Conservation (phyloP, 2,797 vertebrate genomes). For the Falco peregrinus region DNA sequence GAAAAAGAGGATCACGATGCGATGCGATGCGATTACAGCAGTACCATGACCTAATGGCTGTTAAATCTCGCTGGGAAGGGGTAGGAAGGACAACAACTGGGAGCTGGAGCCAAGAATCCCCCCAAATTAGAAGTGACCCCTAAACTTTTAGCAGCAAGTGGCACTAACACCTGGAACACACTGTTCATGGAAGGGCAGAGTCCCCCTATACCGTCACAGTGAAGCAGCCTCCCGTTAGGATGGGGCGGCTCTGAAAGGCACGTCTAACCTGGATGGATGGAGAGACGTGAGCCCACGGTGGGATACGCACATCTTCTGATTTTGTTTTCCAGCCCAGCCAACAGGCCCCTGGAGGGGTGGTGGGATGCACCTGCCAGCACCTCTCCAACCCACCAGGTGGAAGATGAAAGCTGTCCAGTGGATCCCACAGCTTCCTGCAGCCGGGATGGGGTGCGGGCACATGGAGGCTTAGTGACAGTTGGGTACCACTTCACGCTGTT, state of each 20-base stretch:
- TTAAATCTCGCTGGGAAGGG: not conserved
- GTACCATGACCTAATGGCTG: too few relatives aligned
- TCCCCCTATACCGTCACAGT: not conserved
- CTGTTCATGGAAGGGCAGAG: not conserved
- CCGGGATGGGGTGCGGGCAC: not conserved
- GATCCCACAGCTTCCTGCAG: not conserved
- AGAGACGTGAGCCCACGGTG: not conserved
- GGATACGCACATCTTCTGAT: too few relatives aligned
- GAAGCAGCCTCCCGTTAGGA: not conserved
- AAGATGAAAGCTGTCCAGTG: not conserved
- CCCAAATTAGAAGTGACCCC: not conserved
- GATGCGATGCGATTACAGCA: fast-evolving
- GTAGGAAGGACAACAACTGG: not conserved
- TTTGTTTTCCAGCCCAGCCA: not conserved
- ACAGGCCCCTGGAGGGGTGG: too few relatives aligned
- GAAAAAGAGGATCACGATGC: not conserved
- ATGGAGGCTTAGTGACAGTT: not conserved
- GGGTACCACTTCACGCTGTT: not conserved
- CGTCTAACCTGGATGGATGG: fast-evolving
- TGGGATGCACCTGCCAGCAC: fast-evolving
- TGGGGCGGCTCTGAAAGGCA: not conserved
- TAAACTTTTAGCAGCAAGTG: not conserved
- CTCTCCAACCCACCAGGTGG: not conserved
- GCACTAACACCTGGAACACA: not conserved
- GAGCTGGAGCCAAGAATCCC: not conserved